Evolutionary conservation across 2,888 invertebrate genomes (phyloP), one percentile per base, ranked within the genome.

Genomic region (Leptopilina myrica): DNA sequence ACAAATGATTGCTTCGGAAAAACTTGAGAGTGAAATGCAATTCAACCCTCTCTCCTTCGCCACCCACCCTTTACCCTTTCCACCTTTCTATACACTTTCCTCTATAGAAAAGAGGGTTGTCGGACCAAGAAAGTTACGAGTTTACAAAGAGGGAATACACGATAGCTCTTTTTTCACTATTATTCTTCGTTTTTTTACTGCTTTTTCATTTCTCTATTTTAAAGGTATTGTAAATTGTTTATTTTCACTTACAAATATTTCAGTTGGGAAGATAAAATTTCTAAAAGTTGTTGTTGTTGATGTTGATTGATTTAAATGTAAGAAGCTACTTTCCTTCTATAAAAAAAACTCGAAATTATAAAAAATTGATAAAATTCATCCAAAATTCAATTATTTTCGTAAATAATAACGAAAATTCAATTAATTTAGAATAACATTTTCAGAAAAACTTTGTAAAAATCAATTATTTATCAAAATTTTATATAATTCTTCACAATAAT

Each of bases 1-100:
- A 90, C 90, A 90, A 90, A 90, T 89, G 89, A 89, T 90, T 89
- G 88, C 88, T 84, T 85, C 85, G 88, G 87, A 87, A 88, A 89
- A 89, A 89, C 87, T 89, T 87, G 86, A 80, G 82, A 79, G 83
- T 77, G 78, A 79, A 46, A 15, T 65, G 76, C 76, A 26, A 56
- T 79, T 78, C 77, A 15, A 67, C 15, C 67, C 49, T 12, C 46
- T 33, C 56, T 11, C 46, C 20, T 20, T 20, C 20, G 20, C 20
- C 20, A 20, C 20, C 20, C 20, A 20, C 20, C 20, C 20, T 20
- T 20, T 20, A 20, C 20, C 20, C 20, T 20, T 20, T 1, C 20
- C 20, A 20, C 20, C 20, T 20, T 1, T 20, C 20, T 15, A 46
- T 46, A 49, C 1, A 49, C 20, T 43, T 67, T 80, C 79, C 66